These are phyloP conservation scores for Silvanus unidentatus DNA, from an alignment of 2,888 invertebrate species.

Conservation along the genomic window DNA sequence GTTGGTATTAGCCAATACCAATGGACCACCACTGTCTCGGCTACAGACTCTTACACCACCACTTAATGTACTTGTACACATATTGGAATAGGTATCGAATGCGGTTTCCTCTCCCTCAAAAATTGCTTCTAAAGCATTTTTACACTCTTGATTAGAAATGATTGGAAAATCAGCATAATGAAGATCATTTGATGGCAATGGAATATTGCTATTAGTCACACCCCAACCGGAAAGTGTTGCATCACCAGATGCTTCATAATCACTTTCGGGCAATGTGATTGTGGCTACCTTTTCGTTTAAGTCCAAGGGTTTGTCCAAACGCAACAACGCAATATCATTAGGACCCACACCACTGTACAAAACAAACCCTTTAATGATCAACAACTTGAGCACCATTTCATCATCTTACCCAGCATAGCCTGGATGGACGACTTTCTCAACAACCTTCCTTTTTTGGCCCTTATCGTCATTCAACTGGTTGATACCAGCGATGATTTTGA, in stretches of 20 bases:
- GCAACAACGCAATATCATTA: slow-evolving; percentile 51
- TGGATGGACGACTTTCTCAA: slow-evolving; percentile 23
- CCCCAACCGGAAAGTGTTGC: slow-evolving; percentile 46
- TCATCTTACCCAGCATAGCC: slow-evolving; percentile 21
- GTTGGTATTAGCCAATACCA: slow-evolving; percentile 34
- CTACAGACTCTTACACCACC: slow-evolving; percentile 40
- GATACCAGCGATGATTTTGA: slow-evolving; percentile 31
- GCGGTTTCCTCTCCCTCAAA: neutral
- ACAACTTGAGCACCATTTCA: neutral
- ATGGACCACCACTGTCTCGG: slow-evolving; percentile 55
- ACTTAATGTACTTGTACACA: neutral
- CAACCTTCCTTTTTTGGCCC: slow-evolving; percentile 17
- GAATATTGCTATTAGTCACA: neutral
- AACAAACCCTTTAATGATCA: neutral
- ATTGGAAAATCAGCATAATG: slow-evolving; percentile 1
- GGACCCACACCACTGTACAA: slow-evolving; percentile 25
- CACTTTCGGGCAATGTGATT: slow-evolving; percentile 38
- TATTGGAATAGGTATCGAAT: neutral
- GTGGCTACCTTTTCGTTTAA: slow-evolving; percentile 37
- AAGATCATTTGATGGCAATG: neutral
- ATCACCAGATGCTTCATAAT: slow-evolving; percentile 29
- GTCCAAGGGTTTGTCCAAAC: slow-evolving; percentile 36
- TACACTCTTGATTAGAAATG: neutral
- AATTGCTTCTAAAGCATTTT: neutral
- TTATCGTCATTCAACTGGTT: slow-evolving; percentile 20